Conservation (phyloP, 1,140 invertebrate genomes). For the Monomorium pharaonis region DNA sequence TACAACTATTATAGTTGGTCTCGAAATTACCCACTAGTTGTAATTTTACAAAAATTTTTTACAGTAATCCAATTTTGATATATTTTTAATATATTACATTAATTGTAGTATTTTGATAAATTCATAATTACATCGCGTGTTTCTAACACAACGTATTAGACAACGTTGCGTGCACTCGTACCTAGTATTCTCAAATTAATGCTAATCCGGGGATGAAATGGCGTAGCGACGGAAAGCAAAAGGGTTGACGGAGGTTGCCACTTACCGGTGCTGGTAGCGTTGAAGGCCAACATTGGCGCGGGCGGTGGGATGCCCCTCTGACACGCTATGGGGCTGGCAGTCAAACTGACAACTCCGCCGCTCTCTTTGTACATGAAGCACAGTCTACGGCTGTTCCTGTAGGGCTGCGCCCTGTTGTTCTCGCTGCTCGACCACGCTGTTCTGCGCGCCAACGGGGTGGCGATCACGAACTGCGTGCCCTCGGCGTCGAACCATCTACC, state of each 20-base stretch:
- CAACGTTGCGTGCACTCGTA: neutral
- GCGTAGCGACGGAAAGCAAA: slow-evolving; percentile 6
- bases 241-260: slow-evolving; percentile 54
- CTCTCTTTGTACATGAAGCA: slow-evolving; percentile 87
- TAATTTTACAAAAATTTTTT: too few species aligned
- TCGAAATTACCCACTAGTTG: too few species aligned
- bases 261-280: slow-evolving; percentile 86
- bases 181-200: neutral
- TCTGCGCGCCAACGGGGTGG: slow-evolving; percentile 88
- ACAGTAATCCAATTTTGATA: neutral
- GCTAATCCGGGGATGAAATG: slow-evolving; percentile 50
- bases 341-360: slow-evolving; percentile 85
- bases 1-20: too few species aligned
- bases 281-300: slow-evolving; percentile 85
- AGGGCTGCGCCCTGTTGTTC: slow-evolving; percentile 83
- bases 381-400: slow-evolving; percentile 84
- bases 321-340: slow-evolving; percentile 85
- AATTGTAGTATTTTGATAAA: neutral
- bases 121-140: neutral
- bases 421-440: slow-evolving; percentile 79
- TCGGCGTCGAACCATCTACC: slow-evolving; percentile 91
- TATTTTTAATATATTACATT: neutral
- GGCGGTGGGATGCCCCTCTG: slow-evolving; percentile 83
- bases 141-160: neutral
- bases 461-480: slow-evolving; percentile 91